phyloP scores from a whole-genome alignment of 2,888 invertebrate species.

The Coleophora deauratella region DNA sequence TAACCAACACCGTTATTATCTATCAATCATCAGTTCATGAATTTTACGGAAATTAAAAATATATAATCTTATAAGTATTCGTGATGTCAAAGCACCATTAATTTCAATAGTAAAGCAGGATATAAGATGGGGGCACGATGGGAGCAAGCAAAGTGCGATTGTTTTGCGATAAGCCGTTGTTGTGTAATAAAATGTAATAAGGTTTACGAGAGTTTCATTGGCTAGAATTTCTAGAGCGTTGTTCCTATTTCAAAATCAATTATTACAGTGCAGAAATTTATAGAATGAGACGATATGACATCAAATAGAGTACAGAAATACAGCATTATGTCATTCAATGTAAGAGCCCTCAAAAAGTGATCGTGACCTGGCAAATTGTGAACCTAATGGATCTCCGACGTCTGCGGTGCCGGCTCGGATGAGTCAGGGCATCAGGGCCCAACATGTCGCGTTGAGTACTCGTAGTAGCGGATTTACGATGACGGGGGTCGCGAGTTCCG shows the following conservation, averaged over 20 bases:
- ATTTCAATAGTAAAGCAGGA: constrained; percentile 52
- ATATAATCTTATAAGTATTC: no score
- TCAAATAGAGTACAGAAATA: constrained; percentile 8
- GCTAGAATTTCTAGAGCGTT: constrained; percentile 19
- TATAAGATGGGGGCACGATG: constrained; percentile 31
- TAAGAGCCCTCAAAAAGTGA: constrained; percentile 48
- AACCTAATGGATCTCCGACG: constrained; percentile 54
- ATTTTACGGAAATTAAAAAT: no score
- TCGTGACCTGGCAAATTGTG: constrained; percentile 57
- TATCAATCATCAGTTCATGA: no score
- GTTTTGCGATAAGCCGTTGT: constrained; percentile 32
- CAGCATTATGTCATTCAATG: constrained; percentile 23
- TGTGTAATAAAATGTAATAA: constrained; percentile 17
- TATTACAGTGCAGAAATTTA: no score
- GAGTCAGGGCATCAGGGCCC: constrained; percentile 52
- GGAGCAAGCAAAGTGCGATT: constrained; percentile 27
- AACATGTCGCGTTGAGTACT: constrained; percentile 49
- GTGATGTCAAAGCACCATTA: constrained; percentile 41
- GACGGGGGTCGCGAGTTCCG: constrained; percentile 27
- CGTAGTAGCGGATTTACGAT: constrained; percentile 37
- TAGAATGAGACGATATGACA: no score
- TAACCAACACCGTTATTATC: no score
- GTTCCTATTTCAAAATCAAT: constrained; percentile 18
- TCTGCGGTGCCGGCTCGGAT: constrained; percentile 28
- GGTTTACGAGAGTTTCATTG: constrained; percentile 25